Base-by-base conservation (phyloP, 2,888 invertebrate genomes). In the Apotomis betuletana region DNA sequence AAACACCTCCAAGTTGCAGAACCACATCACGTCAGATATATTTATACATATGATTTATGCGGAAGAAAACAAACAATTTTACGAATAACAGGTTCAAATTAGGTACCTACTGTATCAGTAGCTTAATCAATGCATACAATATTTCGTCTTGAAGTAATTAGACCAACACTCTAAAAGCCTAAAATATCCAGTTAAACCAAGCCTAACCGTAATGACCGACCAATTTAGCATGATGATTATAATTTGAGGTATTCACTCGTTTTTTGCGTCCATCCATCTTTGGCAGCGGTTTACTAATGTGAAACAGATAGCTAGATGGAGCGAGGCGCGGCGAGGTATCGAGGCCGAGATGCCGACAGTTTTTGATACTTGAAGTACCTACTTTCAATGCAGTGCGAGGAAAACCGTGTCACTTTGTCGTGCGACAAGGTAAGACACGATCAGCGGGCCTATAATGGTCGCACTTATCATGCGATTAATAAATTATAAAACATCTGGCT, bases 241-340 rank as follows among this genome's bases (percentile, higher is more conserved):
- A 61, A 67, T 71, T 71, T 62, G 65, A 60, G 57, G 67, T 52
- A 71, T 62, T 62, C 55, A 62, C 51, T 51, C 27, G 54, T 74
- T 78, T 77, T 78, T 78, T 78, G 79, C 76, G 60, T 63, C 46
- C 75, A 75, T 77, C 75, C 73, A 75, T 79, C 77, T 77, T 75
- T 75, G 76, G 72, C 74, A 75, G 76, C 75, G 74, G 76, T 74
- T 70, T 71, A 67, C 67, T 71, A 86, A 85, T 87, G 86, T 86
- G 83, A 83, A 84, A 85, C 67, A 71, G 71, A 71, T 86, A 81
- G 84, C 80, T 84, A 85, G 87, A 85, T 87, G 85, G 84, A 87
- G 83, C 85, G 83, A 85, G 87, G 87, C 86, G 75, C 79, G 77
- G 77, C 86, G 85, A 86, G 90, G 88, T 89, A 91, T 90, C 90